Evolutionary conservation across 1,140 invertebrate genomes (phyloP).

Genomic region (Musca domestica): DNA sequence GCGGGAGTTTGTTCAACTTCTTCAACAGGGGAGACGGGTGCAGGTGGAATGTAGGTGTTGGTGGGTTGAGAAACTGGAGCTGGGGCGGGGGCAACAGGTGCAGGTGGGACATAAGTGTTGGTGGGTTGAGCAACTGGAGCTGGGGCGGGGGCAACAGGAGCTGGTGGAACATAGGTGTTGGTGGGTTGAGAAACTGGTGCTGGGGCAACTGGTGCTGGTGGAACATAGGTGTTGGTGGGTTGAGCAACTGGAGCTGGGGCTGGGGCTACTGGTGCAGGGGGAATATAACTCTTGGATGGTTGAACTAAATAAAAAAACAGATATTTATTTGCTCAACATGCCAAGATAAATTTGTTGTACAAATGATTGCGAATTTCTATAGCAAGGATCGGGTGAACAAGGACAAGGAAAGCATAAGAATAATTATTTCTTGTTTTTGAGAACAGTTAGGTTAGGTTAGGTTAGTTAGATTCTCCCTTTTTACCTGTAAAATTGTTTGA

Average conservation of each 20-base stretch:
- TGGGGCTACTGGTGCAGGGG: conserved; percentile 29
- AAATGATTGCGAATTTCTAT: no score
- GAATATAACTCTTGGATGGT: not conserved
- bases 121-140: conserved; percentile 16
- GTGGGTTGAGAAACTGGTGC: no score
- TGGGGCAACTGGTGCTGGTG: conserved; percentile 26
- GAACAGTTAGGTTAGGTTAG: no score
- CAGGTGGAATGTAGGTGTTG: conserved; percentile 14
- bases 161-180: no score
- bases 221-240: conserved; percentile 26
- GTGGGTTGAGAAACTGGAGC: conserved; percentile 22
- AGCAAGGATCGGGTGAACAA: no score
- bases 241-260: not conserved
- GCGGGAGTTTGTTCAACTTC: conserved; percentile 24
- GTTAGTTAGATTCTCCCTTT: no score
- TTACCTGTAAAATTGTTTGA: no score
- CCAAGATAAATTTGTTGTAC: no score
- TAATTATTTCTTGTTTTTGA: no score
- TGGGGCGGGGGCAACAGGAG: not conserved
- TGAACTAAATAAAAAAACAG: no score
- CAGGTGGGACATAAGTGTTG: not conserved
- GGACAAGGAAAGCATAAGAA: no score
- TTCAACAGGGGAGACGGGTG: conserved; percentile 23
- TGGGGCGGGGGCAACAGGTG: conserved; percentile 27
- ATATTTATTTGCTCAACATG: no score